Conservation (phyloP, 2,797 vertebrate genomes). For the Pseudochromis fuscus region DNA sequence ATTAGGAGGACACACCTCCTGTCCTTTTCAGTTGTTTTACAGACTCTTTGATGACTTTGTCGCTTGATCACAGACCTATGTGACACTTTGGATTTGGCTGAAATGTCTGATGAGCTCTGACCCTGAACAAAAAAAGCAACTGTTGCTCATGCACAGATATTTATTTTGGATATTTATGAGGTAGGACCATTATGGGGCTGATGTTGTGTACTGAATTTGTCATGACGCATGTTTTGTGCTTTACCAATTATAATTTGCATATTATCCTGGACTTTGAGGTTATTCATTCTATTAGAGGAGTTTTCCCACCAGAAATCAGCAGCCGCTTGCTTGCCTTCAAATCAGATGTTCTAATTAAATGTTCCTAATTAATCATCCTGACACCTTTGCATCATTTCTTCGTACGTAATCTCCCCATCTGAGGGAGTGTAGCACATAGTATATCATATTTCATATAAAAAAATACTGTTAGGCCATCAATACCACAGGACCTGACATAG, state of each 20-base stretch:
- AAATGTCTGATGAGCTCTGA: too few relatives aligned
- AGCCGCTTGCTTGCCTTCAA: slow-evolving; percentile 9
- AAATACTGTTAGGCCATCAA: too few relatives aligned
- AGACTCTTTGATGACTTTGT: not conserved
- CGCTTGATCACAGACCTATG: not conserved
- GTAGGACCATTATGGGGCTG: not conserved
- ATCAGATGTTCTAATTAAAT: slow-evolving; percentile 29
- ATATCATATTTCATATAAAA: not conserved
- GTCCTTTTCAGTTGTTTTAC: not conserved
- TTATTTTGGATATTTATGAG: not conserved
- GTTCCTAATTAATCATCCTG: slow-evolving; percentile 27
- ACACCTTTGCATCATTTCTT: slow-evolving; percentile 15
- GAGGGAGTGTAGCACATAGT: not conserved
- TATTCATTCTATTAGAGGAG: not conserved
- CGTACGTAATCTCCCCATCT: slow-evolving; percentile 3
- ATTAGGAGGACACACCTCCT: not conserved
- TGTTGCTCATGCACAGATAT: not conserved
- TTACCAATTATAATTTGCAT: not conserved
- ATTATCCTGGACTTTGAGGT: not conserved
- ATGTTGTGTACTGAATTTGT: not conserved
- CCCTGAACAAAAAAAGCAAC: not conserved
- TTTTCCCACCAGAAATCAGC: slow-evolving; percentile 5
- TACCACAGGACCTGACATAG: not conserved
- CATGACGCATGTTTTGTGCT: not conserved
- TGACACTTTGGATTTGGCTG: too few relatives aligned